A percentile compares a stretch with the other conserved stretches of the same genome.
Evolutionary conservation across 2,888 invertebrate genomes (phyloP).

Genomic region (Pomacea canaliculata): DNA sequence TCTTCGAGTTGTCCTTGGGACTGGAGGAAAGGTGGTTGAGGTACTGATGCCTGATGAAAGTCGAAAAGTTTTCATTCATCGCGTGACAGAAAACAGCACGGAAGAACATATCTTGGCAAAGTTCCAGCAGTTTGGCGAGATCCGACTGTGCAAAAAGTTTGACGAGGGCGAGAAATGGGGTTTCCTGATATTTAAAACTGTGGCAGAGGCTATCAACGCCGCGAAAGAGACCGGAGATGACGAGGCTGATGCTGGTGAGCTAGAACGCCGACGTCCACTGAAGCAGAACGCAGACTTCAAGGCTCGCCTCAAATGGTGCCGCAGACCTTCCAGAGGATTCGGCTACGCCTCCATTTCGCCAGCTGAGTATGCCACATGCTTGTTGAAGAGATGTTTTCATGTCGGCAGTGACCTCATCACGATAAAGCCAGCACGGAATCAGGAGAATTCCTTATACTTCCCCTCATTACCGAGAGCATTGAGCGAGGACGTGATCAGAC

Average conservation of each 20-base stretch:
- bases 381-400: not conserved
- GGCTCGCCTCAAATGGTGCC: constrained; percentile 45
- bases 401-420: constrained; percentile 12
- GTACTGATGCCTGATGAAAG: constrained; percentile 51
- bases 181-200: constrained; percentile 40
- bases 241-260: constrained; percentile 36
- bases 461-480: constrained; percentile 27
- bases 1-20: constrained; percentile 43
- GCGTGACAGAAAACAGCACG: constrained; percentile 20
- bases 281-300: constrained; percentile 35
- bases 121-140: constrained; percentile 41
- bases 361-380: constrained; percentile 30
- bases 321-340: constrained; percentile 44
- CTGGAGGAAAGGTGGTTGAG: constrained; percentile 41
- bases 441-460: constrained; percentile 20
- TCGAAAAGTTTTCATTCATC: constrained; percentile 39
- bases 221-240: constrained; percentile 31
- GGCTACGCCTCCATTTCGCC: constrained; percentile 43
- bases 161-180: constrained; percentile 45
- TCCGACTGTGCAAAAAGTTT: constrained; percentile 33
- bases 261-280: constrained; percentile 26
- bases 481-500: constrained; percentile 36
- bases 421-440: constrained; percentile 18
- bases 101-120: constrained; percentile 27
- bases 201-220: constrained; percentile 29